phyloP scores from a whole-genome alignment of 2,113 vertebrate genomes.

The Chionomys nivalis region DNA sequence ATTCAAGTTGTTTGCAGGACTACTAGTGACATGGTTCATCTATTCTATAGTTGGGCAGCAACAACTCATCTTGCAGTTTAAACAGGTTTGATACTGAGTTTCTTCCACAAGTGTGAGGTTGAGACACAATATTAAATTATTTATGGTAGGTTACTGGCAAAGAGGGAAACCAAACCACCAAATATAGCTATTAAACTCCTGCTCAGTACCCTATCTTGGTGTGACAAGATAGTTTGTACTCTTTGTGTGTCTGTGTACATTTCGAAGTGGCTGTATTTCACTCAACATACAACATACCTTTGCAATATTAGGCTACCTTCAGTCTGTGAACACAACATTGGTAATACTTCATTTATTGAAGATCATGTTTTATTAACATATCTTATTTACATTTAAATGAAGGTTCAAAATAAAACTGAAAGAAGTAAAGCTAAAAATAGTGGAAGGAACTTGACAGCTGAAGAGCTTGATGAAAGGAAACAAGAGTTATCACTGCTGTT shows the following conservation, averaged over 20 bases:
- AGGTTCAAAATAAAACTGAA: background rate
- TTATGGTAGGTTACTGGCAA: slow-evolving; percentile 7
- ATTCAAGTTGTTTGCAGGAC: background rate
- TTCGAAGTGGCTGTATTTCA: slow-evolving; percentile 11
- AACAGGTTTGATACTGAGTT: background rate
- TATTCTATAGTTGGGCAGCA: background rate
- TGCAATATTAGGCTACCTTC: background rate
- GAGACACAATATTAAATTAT: slow-evolving; percentile 49
- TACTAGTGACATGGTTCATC: background rate
- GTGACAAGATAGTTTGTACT: background rate
- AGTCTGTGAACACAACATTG: background rate
- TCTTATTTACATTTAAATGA: background rate
- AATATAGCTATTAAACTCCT: background rate
- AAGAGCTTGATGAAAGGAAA: background rate
- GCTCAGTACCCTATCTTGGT: background rate
- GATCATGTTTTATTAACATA: background rate
- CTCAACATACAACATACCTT: background rate
- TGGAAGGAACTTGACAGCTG: background rate
- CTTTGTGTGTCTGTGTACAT: background rate
- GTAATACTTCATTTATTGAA: slow-evolving; percentile 26
- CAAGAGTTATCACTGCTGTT: background rate
- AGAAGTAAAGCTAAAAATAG: background rate
- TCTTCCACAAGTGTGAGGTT: background rate
- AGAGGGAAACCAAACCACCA: slow-evolving; percentile 23
- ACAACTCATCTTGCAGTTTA: background rate